Percentiles rank a stretch among this genome's conserved stretches.
phyloP scores from a whole-genome alignment of 2,888 invertebrate species.

The Yponomeuta sedellus region DNA sequence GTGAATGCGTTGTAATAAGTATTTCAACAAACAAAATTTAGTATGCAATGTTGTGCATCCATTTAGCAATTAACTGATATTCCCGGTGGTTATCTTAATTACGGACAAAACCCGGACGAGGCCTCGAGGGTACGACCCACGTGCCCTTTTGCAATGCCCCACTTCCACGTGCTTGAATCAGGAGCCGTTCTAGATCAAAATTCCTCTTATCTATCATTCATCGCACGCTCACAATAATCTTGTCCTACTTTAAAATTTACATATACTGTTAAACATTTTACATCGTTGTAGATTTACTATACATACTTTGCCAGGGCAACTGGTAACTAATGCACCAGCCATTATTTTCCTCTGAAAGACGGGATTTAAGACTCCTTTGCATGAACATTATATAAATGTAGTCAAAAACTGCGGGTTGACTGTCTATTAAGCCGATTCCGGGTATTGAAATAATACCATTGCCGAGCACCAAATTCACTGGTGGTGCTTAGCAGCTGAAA shows the following conservation, averaged over 20 bases:
- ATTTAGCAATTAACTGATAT: background rate
- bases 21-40: conserved; percentile 12
- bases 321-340: background rate
- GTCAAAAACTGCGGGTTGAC: background rate
- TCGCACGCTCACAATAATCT: conserved; percentile 4
- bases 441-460: conserved; percentile 23
- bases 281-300: background rate
- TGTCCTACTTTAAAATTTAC: conserved; percentile 13
- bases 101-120: conserved; percentile 3
- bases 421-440: conserved; percentile 14
- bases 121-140: background rate
- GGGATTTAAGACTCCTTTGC: background rate
- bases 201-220: conserved; percentile 16
- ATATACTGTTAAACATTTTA: background rate
- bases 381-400: background rate
- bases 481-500: background rate
- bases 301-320: background rate
- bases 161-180: conserved; percentile 3
- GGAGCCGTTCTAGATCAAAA: background rate
- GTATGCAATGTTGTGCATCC: background rate
- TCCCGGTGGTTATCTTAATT: conserved; percentile 5
- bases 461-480: conserved; percentile 8
- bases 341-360: background rate
- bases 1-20: conserved; percentile 15
- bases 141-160: conserved; percentile 6